phyloP scores from a whole-genome alignment of 2,797 vertebrate species.

The Gadopsis bispinosus region DNA sequence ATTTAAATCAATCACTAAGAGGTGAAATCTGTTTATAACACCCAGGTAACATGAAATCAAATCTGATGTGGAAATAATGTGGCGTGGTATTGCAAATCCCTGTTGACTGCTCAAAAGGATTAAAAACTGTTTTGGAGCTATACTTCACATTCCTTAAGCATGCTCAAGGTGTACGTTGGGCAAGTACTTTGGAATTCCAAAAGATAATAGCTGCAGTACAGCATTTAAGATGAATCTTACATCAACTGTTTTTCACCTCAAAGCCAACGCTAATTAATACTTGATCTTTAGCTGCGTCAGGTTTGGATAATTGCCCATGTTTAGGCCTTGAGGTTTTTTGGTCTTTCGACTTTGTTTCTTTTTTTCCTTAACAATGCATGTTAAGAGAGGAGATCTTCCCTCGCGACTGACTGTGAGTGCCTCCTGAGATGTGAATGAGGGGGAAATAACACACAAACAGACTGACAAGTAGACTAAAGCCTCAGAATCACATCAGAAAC shows the following conservation, averaged over 20 bases:
- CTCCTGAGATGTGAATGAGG: slow-evolving; percentile 11
- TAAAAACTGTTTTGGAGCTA: slow-evolving; percentile 5
- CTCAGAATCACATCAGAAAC: slow-evolving; percentile 18
- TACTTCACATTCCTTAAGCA: not conserved
- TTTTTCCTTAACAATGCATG: not conserved
- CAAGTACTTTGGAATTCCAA: slow-evolving; percentile 5
- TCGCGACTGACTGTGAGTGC: not conserved
- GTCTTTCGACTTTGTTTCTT: not conserved
- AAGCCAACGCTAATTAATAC: slow-evolving; percentile 11
- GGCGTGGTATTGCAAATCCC: not conserved
- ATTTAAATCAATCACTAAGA: not conserved
- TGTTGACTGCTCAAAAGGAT: not conserved
- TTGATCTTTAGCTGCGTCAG: slow-evolving; percentile 5
- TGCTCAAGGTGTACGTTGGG: too few species aligned
- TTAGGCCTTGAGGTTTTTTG: not conserved
- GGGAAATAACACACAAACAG: slow-evolving; percentile 3
- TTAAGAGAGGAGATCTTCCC: not conserved
- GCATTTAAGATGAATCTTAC: slow-evolving; percentile 1
- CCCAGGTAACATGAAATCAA: not conserved
- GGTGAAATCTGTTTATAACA: slow-evolving; percentile 1
- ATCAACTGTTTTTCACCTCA: slow-evolving; percentile 5
- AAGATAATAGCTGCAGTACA: slow-evolving; percentile 11
- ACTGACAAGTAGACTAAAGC: not conserved
- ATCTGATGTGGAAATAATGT: not conserved
- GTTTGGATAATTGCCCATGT: slow-evolving; percentile 13